Base-by-base conservation (phyloP, 2,113 vertebrate genomes). In the Peromyscus californicus region DNA sequence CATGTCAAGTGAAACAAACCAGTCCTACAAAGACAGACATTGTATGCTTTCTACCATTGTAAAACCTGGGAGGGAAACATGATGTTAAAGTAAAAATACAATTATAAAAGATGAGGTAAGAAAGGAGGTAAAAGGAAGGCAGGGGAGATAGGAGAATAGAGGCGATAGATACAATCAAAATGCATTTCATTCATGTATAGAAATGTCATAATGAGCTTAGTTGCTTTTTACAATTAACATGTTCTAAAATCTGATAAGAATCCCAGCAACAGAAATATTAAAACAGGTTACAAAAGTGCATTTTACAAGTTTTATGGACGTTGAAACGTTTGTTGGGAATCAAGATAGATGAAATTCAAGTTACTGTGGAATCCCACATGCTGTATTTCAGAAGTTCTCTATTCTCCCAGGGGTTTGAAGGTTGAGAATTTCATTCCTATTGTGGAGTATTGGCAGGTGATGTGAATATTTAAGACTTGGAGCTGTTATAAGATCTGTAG, bases 311-410 rank as follows among this genome's bases (percentile, higher is more conserved):
- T 95, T 82, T 86, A 67, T 54, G 72, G 51, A 92, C 19, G 94
- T 65, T 54, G 90, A 92, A 90, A 21, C 2, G 63, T 84, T 92
- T 87, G 7, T 54, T 83, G 39, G 24, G 24, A 5, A 36, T 69
- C 80, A 89, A 79, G 12, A 42, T 42, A 89, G 33, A 61, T 61
- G 6, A 92, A 97, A 36, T 95, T 70, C 19, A 89, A 95, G 10
- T 86, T 94, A 31, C 63, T 31, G 39, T 83, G 48, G 57, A 86
- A 89, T 74, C 6, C 13, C 7, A 61, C 29, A 33, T 48, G 36
- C 39, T 61, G 4, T 15, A 39, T 13, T 9, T 61, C 69, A 33
- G 6, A 15, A 63, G 2, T 42, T 54, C 21, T 42, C 33, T 63
- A 13, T n/a, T 24, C 26, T 3, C 11, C 3, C 10, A 63, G 31